Conservation (phyloP, 2,888 invertebrate species). For the Trachelus iudaicus region DNA sequence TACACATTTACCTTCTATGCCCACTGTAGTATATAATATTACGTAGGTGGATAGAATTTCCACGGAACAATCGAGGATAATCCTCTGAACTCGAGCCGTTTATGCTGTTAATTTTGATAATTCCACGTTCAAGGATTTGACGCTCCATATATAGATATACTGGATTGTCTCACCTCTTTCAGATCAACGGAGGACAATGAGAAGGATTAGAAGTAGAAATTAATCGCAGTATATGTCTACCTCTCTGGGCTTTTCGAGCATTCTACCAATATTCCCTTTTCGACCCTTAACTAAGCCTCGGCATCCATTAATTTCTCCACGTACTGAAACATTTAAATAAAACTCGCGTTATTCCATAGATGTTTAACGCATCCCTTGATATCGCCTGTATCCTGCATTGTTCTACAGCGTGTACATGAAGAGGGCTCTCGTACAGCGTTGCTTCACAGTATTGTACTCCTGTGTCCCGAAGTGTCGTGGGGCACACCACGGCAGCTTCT, state of each 20-base stretch:
- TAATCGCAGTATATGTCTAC: neutral
- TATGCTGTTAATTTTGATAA: slow-evolving; percentile 25
- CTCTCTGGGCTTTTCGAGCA: neutral
- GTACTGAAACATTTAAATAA: neutral
- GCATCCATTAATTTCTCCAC: neutral
- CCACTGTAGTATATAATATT: neutral
- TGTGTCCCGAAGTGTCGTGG: neutral
- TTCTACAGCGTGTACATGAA: neutral
- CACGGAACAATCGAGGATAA: neutral
- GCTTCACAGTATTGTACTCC: neutral
- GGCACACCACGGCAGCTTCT: neutral
- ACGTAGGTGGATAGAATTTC: neutral
- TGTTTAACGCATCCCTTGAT: neutral
- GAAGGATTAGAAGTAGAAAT: neutral
- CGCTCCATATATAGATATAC: neutral
- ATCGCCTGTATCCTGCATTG: neutral
- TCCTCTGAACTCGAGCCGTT: slow-evolving; percentile 26
- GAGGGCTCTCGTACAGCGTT: neutral
- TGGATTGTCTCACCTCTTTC: neutral
- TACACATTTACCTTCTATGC: neutral
- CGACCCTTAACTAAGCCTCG: neutral
- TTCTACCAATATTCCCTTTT: neutral
- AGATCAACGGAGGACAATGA: neutral
- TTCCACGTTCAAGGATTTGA: slow-evolving; percentile 8
- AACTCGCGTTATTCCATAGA: neutral